Percentiles rank a stretch among this genome's conserved stretches.
phyloP scores from a whole-genome alignment of 2,113 vertebrate species.

The Phaethornis superciliosus region DNA sequence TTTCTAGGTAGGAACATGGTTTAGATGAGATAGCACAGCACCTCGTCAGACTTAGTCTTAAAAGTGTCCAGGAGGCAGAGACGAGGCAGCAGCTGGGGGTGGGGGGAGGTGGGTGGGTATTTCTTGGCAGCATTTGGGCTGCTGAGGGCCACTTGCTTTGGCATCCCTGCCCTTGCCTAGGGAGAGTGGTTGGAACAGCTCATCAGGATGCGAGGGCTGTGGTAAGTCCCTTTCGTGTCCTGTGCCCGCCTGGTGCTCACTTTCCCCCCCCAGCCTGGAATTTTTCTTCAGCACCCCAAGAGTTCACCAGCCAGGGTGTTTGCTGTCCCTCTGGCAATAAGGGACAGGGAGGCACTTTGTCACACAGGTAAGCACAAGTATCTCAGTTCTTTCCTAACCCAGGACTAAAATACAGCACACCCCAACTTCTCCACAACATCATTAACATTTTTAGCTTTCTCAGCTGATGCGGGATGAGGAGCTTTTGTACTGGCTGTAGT shows the following conservation, averaged over 20 bases:
- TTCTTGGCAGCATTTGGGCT: accelerated
- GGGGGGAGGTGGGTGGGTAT: accelerated
- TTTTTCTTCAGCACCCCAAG: background rate
- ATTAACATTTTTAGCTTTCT: background rate
- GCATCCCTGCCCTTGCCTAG: background rate
- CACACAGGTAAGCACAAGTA: background rate
- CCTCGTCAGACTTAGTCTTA: too few species aligned
- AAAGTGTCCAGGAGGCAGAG: background rate
- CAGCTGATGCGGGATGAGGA: background rate
- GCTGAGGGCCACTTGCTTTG: accelerated
- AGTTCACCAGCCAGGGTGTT: background rate
- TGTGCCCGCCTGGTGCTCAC: background rate
- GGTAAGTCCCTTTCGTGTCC: background rate
- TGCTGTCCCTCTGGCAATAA: background rate
- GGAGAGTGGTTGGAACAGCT: background rate
- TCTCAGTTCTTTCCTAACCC: background rate
- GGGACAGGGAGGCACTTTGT: background rate
- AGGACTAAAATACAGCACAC: background rate
- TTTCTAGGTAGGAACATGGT: too few species aligned
- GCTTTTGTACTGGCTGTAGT: background rate
- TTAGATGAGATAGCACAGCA: too few species aligned
- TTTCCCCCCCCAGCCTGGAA: background rate
- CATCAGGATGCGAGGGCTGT: accelerated
- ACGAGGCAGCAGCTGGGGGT: background rate
- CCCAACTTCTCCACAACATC: background rate